Evolutionary conservation across 2,113 vertebrate genomes (phyloP), one percentile per base, ranked within the genome.

Genomic region (Perognathus longimembris): DNA sequence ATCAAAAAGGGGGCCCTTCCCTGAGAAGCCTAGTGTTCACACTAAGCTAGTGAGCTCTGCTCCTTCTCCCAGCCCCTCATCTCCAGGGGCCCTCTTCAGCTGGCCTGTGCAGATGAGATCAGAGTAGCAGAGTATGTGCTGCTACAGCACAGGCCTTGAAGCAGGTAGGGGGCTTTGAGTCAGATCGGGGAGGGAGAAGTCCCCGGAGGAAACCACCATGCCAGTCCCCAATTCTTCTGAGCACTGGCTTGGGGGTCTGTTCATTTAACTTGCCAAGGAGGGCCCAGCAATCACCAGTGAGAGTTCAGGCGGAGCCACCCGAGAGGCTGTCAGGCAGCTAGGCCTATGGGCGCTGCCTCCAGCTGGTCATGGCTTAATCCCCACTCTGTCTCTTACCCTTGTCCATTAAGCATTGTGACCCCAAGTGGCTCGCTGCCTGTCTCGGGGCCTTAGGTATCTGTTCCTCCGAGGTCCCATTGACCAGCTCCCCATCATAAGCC

Each of bases 61-160:
- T 69, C 4, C 0, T 61, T 61, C 14, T 36, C 2, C 5, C 3
- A 30, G 3, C 12, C 54, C 1, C 26, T 12, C 0, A 0, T 1
- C 32, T 30, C 0, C 77, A 42, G 17, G 63, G 59, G 34, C 45
- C 10, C 0, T 30, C 64, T 59, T 5, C 54, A 26, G 21, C 24
- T 32, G 0, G 34, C 70, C 10, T 1, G 4, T 36, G 74, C 63
- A 45, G 34, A 18, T 10, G 34, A 30, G 64, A 84, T 54, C 15
- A 9, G 28, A 26, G 45, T 28, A 5, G 61, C 66, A 26, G 85
- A 54, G 40, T 18, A 4, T 4, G 69, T 32, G 34, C 38, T 38
- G 21, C 24, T 1, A 10, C 12, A 38, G 71, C 38, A 59, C n/a
- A 22, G 63, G 57, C 59, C 57, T 26, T 61, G 80, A 64, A 22